phyloP scores from a whole-genome alignment of 2,113 vertebrate species.

The Mixornis gularis region DNA sequence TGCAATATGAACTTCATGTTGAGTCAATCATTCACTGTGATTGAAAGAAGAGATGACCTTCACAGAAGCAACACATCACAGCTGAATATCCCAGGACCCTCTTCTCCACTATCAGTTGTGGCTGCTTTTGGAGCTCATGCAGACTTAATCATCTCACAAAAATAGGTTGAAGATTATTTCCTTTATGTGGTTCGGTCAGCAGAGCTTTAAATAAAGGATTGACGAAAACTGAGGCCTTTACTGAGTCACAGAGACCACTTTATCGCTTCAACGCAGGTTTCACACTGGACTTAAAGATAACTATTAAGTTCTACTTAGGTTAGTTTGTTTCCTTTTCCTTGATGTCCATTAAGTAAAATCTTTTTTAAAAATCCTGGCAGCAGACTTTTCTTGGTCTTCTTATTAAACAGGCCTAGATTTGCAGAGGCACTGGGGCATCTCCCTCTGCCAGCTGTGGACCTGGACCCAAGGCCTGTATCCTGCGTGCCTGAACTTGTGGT shows the following conservation, averaged over 20 bases:
- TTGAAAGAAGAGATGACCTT: slow-evolving; percentile 76
- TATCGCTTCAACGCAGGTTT: background rate
- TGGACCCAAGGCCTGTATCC: fast-evolving
- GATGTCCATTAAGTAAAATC: background rate
- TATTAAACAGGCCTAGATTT: background rate
- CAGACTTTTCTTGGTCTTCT: background rate
- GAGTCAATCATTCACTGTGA: slow-evolving; percentile 71
- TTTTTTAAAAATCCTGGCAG: background rate
- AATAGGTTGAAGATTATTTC: slow-evolving; percentile 14
- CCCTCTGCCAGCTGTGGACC: background rate
- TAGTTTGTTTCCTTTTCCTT: background rate
- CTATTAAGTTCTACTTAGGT: background rate
- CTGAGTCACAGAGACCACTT: background rate
- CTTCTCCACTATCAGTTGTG: slow-evolving; percentile 8
- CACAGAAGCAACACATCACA: slow-evolving; percentile 62
- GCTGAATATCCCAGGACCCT: slow-evolving; percentile 65
- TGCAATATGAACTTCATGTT: slow-evolving; percentile 70
- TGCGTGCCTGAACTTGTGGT: background rate
- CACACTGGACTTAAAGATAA: background rate
- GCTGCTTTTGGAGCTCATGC: slow-evolving; percentile 11
- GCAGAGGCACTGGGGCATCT: background rate
- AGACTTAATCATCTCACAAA: slow-evolving; percentile 11
- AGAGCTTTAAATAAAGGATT: background rate
- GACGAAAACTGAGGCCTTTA: background rate
- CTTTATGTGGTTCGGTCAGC: background rate